Evolutionary conservation across 2,888 invertebrate genomes (phyloP).

Genomic region (Trichogramma evanescens): DNA sequence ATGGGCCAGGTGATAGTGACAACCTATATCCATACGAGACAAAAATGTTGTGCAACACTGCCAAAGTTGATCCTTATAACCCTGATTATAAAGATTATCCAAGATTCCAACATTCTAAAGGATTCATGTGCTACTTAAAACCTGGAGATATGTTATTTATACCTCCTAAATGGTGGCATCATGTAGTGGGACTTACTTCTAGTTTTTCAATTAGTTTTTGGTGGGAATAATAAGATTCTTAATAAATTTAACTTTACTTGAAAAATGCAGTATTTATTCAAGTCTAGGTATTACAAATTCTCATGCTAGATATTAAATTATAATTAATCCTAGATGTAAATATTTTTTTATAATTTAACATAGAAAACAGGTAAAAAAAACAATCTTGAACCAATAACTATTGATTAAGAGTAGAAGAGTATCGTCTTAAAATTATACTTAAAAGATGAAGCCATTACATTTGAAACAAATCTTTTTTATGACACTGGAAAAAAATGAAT

Average conservation of each 20-base stretch:
- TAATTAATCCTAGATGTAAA: too few relatives aligned
- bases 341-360: too few relatives aligned
- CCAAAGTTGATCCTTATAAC: slow-evolving; percentile 77
- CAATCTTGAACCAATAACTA: too few relatives aligned
- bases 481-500: neutral
- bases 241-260: neutral
- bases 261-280: neutral
- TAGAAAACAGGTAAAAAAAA: too few relatives aligned
- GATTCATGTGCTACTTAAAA: slow-evolving; percentile 63
- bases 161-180: slow-evolving; percentile 97
- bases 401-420: too few relatives aligned
- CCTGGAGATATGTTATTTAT: slow-evolving; percentile 90
- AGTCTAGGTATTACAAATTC: too few relatives aligned
- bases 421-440: too few relatives aligned
- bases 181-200: slow-evolving; percentile 76
- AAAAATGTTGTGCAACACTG: slow-evolving; percentile 78
- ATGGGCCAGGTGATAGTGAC: slow-evolving; percentile 62
- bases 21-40: slow-evolving; percentile 75
- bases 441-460: too few relatives aligned
- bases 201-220: slow-evolving; percentile 98
- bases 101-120: slow-evolving; percentile 57
- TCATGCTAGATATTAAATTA: too few relatives aligned
- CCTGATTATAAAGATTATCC: slow-evolving; percentile 71
- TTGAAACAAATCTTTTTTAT: too few relatives aligned
- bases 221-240: slow-evolving; percentile 64